Evolutionary conservation across 2,888 invertebrate genomes (phyloP).

Genomic region (Hypercompe scribonia): DNA sequence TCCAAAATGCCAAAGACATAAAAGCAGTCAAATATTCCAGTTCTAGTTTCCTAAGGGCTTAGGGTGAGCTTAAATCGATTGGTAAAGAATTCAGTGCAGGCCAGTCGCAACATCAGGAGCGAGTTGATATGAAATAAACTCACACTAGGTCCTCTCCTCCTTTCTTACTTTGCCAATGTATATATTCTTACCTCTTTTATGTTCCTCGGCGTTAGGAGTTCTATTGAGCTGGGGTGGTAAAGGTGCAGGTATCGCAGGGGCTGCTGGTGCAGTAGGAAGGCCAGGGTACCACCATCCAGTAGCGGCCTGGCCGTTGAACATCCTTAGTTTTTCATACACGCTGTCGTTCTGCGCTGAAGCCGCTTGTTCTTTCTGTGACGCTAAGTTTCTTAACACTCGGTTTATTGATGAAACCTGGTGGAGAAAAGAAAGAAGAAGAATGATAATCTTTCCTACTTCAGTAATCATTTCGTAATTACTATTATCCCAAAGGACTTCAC

Average conservation of each 20-base stretch:
- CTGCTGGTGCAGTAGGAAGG: constrained; percentile 90
- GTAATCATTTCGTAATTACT: too few species aligned
- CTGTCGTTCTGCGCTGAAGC: constrained; percentile 94
- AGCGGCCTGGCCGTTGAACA: constrained; percentile 96
- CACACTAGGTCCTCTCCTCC: too few species aligned
- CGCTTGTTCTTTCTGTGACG: constrained; percentile 98
- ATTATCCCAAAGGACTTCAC: too few species aligned
- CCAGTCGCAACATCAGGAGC: too few species aligned
- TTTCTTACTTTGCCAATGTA: background rate
- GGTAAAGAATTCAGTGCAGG: too few species aligned
- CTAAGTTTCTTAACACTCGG: constrained; percentile 97
- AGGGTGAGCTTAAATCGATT: too few species aligned
- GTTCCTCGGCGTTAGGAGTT: constrained; percentile 89
- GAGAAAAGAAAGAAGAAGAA: background rate
- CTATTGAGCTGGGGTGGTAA: constrained; percentile 87
- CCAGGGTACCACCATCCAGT: constrained; percentile 95
- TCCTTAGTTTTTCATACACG: constrained; percentile 97
- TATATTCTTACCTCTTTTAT: constrained; percentile 90
- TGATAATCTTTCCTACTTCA: too few species aligned
- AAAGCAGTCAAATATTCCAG: too few species aligned
- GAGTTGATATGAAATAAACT: too few species aligned
- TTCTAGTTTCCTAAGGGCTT: too few species aligned
- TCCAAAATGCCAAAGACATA: too few species aligned
- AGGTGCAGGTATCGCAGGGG: constrained; percentile 91
- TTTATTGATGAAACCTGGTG: constrained; percentile 98